phyloP scores from a whole-genome alignment of 2,888 invertebrate genomes.

The Hofmannophila pseudospretella region DNA sequence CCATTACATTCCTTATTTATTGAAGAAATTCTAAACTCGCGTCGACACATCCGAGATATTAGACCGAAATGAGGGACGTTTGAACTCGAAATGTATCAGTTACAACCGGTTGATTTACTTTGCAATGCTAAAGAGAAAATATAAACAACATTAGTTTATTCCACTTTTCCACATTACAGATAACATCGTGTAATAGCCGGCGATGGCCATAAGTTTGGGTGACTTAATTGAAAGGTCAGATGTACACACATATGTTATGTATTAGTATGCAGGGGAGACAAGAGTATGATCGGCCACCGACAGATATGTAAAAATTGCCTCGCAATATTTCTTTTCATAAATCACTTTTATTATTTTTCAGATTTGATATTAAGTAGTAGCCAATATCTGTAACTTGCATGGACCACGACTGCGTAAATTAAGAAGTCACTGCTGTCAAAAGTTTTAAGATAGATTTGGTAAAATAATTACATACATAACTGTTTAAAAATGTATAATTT shows the following conservation, averaged over 20 bases:
- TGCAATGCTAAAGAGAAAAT: slow-evolving; percentile 38
- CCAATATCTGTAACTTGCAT: too few species aligned
- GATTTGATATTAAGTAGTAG: too few species aligned
- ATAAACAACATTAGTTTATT: slow-evolving; percentile 48
- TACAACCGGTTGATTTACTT: slow-evolving; percentile 41
- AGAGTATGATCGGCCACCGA: too few species aligned
- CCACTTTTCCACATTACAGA: slow-evolving; percentile 42
- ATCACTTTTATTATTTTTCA: too few species aligned
- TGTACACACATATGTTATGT: slow-evolving; percentile 50
- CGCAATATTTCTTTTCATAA: too few species aligned
- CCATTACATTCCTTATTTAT: not conserved
- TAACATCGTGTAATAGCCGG: slow-evolving; percentile 48
- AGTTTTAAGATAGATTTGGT: too few species aligned
- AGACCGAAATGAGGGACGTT: slow-evolving; percentile 34
- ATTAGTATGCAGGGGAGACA: slow-evolving; percentile 16
- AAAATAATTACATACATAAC: too few species aligned
- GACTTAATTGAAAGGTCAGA: slow-evolving; percentile 57
- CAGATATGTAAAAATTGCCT: too few species aligned
- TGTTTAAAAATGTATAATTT: too few species aligned
- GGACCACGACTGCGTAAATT: too few species aligned
- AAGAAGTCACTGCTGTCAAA: too few species aligned
- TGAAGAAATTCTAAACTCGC: slow-evolving; percentile 25
- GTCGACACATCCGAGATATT: slow-evolving; percentile 30
- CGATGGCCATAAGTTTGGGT: slow-evolving; percentile 35
- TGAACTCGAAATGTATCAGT: slow-evolving; percentile 35